These are phyloP conservation scores for Puffinus mauretanicus DNA, from an alignment of 2,113 vertebrate species.

Conservation along the genomic window DNA sequence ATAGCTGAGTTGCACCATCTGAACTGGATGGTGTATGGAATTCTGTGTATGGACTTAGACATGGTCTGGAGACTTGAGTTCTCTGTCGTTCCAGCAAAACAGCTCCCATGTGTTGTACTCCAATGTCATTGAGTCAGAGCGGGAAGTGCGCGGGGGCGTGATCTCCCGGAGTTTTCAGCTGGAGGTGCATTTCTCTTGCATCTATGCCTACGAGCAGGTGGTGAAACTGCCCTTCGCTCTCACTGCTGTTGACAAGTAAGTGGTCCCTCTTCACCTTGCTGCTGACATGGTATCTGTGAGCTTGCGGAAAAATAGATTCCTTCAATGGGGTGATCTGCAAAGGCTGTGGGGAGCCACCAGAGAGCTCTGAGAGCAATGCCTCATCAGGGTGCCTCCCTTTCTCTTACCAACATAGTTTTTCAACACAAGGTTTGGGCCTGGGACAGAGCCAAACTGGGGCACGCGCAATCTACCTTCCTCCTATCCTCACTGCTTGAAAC, in stretches of 20 bases:
- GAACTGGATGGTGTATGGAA: neutral
- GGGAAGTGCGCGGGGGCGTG: neutral
- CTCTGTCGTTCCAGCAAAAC: constrained; percentile 55
- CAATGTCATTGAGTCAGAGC: neutral
- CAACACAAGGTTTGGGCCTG: neutral
- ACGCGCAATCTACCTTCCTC: neutral
- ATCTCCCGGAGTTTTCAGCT: constrained; percentile 49
- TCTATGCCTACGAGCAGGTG: constrained; percentile 56
- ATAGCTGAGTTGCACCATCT: neutral
- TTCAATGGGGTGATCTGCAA: neutral
- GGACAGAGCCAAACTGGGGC: neutral
- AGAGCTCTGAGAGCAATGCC: neutral
- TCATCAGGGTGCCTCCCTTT: neutral
- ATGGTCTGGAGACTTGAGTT: neutral
- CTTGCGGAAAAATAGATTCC: neutral
- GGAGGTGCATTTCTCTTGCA: constrained; percentile 55
- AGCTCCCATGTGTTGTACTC: constrained; percentile 40
- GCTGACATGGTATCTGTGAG: neutral
- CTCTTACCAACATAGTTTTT: neutral
- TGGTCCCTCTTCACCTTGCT: neutral
- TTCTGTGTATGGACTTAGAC: neutral
- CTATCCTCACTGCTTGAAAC: neutral
- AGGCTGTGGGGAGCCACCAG: neutral
- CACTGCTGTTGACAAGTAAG: constrained; percentile 57
- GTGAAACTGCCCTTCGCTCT: constrained; percentile 48